Percentiles rank a stretch among this genome's conserved stretches.
phyloP scores from a whole-genome alignment of 2,113 vertebrate species.

The Eira barbara region DNA sequence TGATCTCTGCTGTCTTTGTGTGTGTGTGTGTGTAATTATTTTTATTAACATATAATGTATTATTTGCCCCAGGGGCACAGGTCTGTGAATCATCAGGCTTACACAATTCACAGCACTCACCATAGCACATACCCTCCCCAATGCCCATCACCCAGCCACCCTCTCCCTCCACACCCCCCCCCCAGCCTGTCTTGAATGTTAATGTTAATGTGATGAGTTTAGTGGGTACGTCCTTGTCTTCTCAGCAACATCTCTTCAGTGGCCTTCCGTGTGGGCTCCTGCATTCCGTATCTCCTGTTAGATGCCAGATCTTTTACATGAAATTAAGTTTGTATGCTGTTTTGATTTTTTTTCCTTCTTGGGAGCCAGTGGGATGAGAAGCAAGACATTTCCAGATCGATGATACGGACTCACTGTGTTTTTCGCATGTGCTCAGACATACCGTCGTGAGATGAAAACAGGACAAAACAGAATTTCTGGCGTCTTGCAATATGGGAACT shows the following conservation, averaged over 20 bases:
- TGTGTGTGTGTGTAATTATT: no score
- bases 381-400: background rate
- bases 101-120: no score
- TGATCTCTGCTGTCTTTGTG: background rate
- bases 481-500: constrained; percentile 58
- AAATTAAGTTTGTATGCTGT: background rate
- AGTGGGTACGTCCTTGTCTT: background rate
- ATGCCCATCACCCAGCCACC: no score
- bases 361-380: background rate
- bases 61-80: no score
- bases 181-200: no score
- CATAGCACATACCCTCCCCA: no score
- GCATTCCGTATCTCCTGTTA: background rate
- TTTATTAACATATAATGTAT: no score
- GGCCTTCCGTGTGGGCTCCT: background rate
- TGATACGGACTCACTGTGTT: background rate
- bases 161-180: no score
- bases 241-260: accelerated
- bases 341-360: background rate
- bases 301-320: background rate
- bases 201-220: background rate
- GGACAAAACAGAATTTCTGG: constrained; percentile 74
- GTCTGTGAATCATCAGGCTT: no score
- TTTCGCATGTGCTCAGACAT: constrained; percentile 52
- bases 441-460: constrained; percentile 59